Base-by-base conservation (phyloP, 2,797 vertebrate genomes). In the Rallus crepitans region DNA sequence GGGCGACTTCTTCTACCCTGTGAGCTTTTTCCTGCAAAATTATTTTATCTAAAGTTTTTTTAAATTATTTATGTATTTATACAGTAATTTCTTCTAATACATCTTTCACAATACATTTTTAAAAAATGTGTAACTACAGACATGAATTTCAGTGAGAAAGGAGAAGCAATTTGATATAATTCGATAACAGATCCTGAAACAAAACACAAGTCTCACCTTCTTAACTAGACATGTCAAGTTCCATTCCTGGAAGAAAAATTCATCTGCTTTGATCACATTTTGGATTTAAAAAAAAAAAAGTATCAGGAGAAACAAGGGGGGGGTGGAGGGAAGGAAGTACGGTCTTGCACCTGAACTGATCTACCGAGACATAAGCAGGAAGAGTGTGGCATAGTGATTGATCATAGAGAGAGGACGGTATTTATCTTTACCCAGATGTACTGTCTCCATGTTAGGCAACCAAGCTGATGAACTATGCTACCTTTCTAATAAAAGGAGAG, bases 1-100 rank as follows among this genome's bases (percentile, higher is more conserved):
- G n/a, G 10, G 10, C 2, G 0, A 2, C 14, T 3, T 52, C 5
- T 59, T 25, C 30, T 84, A n/a, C 6, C 23, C 4, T 19, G 4
- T 31, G 20, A 71, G 1, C 3, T 19, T 18, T 45, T 45, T 18
- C 8, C 21, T 47, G 47, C 47, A 47, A 47, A 47, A 47, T 47
- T 47, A 47, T 47, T 47, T 47, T 21, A 47, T 47, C 47, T 47
- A 23, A n/a, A 59, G 14, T 30, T 3, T 30, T 3, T 75, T 89
- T 59, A 35, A 47, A 48, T 69, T 80, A 28, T 63, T 73, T 52
- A 52, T 33, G 2, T 68, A 20, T 40, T 35, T 69, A 8, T 73
- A 53, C 45, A 79, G 6, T 33, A 83, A 63, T 23, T 8, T 4
- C 47, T 69, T 80, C 21, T 21, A 75, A 53, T 35, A 9, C 13